phyloP scores from a whole-genome alignment of 2,888 invertebrate species.

The Coenonympha glycerion region DNA sequence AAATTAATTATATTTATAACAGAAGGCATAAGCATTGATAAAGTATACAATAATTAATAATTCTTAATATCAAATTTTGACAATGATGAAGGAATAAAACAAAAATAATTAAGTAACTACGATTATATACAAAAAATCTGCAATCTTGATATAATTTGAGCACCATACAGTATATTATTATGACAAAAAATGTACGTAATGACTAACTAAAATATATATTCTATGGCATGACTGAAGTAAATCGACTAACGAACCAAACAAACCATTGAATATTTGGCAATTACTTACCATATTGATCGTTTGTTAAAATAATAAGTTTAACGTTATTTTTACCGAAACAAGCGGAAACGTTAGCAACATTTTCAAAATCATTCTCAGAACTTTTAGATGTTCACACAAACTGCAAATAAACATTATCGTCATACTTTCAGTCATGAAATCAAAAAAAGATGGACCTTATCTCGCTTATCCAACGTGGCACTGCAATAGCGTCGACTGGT shows the following conservation, averaged over 20 bases:
- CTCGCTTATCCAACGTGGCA: too few relatives aligned
- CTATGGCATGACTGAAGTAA: not conserved
- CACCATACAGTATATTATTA: conserved; percentile 42
- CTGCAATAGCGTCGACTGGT: too few relatives aligned
- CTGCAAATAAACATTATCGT: not conserved
- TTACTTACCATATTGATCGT: too few relatives aligned
- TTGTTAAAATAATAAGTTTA: too few relatives aligned
- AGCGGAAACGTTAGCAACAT: not conserved
- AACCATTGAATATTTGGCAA: too few relatives aligned
- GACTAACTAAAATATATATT: conserved; percentile 15
- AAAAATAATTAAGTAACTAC: conserved; percentile 5
- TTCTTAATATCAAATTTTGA: conserved; percentile 13
- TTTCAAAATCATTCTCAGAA: not conserved
- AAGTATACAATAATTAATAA: conserved; percentile 37
- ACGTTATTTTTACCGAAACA: not conserved
- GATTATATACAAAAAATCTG: conserved; percentile 25
- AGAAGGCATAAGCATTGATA: conserved; percentile 31
- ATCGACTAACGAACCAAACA: not conserved
- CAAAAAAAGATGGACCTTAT: too few relatives aligned
- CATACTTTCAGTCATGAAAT: too few relatives aligned
- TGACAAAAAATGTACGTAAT: conserved; percentile 20
- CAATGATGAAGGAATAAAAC: conserved; percentile 8
- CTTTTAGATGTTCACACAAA: not conserved
- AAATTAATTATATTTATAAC: conserved; percentile 25
- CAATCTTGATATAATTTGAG: conserved; percentile 47